phyloP scores from a whole-genome alignment of 2,888 invertebrate genomes.

The Drosophila aldrichi region DNA sequence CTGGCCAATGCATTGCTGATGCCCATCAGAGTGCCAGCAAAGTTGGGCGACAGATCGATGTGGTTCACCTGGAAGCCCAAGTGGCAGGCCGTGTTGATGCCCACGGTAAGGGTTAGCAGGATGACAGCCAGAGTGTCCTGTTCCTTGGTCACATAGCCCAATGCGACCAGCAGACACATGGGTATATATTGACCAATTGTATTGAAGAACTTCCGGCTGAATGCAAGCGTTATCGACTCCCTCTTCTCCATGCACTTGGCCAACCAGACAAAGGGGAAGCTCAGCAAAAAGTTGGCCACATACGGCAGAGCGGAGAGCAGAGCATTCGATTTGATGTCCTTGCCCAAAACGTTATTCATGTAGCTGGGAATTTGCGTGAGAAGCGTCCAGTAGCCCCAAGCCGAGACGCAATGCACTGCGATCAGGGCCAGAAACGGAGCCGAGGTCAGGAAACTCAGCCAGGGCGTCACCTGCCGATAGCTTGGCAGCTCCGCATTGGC shows the following conservation, averaged over 20 bases:
- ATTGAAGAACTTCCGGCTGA: conserved; percentile 87
- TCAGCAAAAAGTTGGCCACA: conserved; percentile 89
- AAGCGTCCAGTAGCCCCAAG: conserved; percentile 93
- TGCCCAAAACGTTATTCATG: conserved; percentile 90
- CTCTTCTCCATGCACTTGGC: conserved; percentile 86
- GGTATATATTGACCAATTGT: conserved; percentile 89
- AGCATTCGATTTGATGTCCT: conserved; percentile 90
- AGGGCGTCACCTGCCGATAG: conserved; percentile 87
- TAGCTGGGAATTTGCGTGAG: conserved; percentile 93
- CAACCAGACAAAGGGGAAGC: conserved; percentile 89
- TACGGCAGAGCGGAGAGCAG: conserved; percentile 90
- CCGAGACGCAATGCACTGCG: conserved; percentile 90
- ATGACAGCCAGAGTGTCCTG: conserved; percentile 87
- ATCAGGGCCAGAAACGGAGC: conserved; percentile 91
- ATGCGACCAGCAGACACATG: conserved; percentile 88
- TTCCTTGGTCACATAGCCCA: conserved; percentile 86
- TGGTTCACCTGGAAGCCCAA: conserved; percentile 93
- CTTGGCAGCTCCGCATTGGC: conserved; percentile 47
- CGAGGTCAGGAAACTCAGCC: conserved; percentile 90
- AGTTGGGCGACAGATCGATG: conserved; percentile 93
- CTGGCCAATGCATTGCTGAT: conserved; percentile 92
- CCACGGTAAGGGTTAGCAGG: conserved; percentile 90
- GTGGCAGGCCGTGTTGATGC: conserved; percentile 91
- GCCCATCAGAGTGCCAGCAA: conserved; percentile 94
- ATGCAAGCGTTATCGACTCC: conserved; percentile 79